phyloP scores from a whole-genome alignment of 2,113 vertebrate species.

The Scytalopus superciliaris region DNA sequence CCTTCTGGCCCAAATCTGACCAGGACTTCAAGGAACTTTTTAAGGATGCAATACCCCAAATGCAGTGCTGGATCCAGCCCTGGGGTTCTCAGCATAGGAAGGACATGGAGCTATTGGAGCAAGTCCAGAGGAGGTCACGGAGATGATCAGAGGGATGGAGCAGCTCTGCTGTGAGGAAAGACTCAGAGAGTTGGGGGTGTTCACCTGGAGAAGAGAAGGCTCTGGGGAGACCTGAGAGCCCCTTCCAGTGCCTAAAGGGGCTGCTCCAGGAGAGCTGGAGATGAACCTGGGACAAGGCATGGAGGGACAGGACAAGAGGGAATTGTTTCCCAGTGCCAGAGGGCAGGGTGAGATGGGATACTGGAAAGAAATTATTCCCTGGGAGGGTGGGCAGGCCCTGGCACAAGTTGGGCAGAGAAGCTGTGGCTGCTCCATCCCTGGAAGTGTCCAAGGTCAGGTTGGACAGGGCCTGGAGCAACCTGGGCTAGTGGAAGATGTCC shows the following conservation, averaged over 20 bases:
- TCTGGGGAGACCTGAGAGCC: not conserved
- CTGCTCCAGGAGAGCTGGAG: not conserved
- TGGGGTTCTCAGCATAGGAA: not conserved
- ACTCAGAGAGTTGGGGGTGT: not conserved
- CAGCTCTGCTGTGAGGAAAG: not conserved
- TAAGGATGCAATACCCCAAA: not conserved
- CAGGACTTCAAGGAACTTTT: not conserved
- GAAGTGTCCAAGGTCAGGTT: not conserved
- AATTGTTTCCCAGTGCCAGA: not conserved
- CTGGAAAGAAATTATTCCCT: not conserved
- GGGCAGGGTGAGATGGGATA: accelerated
- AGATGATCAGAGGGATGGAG: not conserved
- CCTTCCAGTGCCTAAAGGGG: not conserved
- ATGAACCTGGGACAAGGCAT: not conserved
- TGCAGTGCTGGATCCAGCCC: not conserved
- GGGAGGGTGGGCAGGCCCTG: accelerated
- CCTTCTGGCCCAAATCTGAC: not conserved
- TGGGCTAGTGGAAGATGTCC: not conserved
- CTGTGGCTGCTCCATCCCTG: not conserved
- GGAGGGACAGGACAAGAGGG: accelerated
- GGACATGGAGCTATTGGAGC: not conserved
- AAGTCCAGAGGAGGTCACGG: not conserved
- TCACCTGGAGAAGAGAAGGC: not conserved
- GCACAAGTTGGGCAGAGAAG: not conserved
- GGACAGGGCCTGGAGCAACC: accelerated